Base-by-base conservation (phyloP, 1,140 invertebrate genomes). In the Sesamia nonagrioides region DNA sequence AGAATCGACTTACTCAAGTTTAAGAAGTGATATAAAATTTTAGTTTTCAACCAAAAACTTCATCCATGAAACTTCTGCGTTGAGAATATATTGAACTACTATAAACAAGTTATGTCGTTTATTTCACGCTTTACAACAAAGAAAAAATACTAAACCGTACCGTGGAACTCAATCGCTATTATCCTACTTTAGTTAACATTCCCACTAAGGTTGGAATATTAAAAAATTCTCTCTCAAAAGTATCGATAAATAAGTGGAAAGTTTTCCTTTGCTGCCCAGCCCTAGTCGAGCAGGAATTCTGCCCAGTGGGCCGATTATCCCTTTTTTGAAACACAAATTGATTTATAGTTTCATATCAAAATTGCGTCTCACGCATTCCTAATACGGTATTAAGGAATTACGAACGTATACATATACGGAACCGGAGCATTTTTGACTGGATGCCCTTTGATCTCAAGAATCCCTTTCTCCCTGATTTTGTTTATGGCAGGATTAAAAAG, bases 321-420 rank as follows among this genome's bases (percentile, higher is more conserved):
- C 81, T 83, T 75, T 75, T 79, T 71, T 48, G 77, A 77, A 60
- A 80, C 69, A 76, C 81, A 82, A 86, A 85, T 85, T 90, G 86
- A 90, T 90, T 90, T 89, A 84, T 86, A 84, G 84, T 82, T 84
- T 81, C 83, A 82, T 85, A 84, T 86, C 80, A 85, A 85, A 85
- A 86, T 86, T 79, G 78, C 82, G 82, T 81, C 79, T 82, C 80
- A 77, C 80, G 58, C 56, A 75, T 75, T 75, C 58, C 58, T 87
- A 83, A 80, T 78, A 79, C 77, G 79, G 74, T 77, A 77, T 68
- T 77, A 77, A 77, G 61, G 61, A 66, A 77, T 77, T 66, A 77
- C 74, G 50, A 68, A 68, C 18, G 35, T 75, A 50, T 75, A 77
- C 18, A 48, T 75, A 50, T 75, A 77, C 61, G 48, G 74, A 66